These are phyloP conservation scores for Channa striata DNA, from an alignment of 2,797 vertebrate species.

Conservation along the genomic window DNA sequence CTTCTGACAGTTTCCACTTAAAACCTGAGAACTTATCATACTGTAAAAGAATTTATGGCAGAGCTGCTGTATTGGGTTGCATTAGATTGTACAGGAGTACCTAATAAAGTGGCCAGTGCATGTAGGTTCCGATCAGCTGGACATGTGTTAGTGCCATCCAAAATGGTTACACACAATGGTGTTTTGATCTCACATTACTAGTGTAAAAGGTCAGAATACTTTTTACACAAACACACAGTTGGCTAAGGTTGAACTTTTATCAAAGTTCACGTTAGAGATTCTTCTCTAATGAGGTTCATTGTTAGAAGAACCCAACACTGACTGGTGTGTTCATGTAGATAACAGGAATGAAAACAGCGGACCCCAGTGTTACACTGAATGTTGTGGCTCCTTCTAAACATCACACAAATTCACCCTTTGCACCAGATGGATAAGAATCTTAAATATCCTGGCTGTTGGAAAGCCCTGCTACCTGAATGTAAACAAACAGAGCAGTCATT, in stretches of 20 bases:
- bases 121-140: too few relatives aligned
- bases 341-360: not conserved
- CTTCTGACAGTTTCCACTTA: too few relatives aligned
- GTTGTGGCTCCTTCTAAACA: not conserved
- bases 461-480: not conserved
- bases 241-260: not conserved
- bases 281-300: not conserved
- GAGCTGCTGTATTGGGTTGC: too few relatives aligned
- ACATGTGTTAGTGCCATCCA: not conserved
- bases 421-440: not conserved
- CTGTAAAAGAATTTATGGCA: too few relatives aligned
- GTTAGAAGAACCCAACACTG: not conserved
- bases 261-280: not conserved
- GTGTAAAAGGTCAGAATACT: too few relatives aligned
- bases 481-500: slow-evolving; percentile 10
- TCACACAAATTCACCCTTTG: not conserved
- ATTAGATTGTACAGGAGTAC: too few relatives aligned
- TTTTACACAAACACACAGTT: not conserved
- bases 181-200: not conserved
- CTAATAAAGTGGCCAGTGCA: too few relatives aligned
- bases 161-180: not conserved
- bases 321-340: not conserved
- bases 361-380: not conserved
- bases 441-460: not conserved
- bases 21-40: too few relatives aligned